Evolutionary conservation across 2,888 invertebrate species (phyloP), one percentile per base, ranked within the genome.

Genomic region (Dusona sp.): DNA sequence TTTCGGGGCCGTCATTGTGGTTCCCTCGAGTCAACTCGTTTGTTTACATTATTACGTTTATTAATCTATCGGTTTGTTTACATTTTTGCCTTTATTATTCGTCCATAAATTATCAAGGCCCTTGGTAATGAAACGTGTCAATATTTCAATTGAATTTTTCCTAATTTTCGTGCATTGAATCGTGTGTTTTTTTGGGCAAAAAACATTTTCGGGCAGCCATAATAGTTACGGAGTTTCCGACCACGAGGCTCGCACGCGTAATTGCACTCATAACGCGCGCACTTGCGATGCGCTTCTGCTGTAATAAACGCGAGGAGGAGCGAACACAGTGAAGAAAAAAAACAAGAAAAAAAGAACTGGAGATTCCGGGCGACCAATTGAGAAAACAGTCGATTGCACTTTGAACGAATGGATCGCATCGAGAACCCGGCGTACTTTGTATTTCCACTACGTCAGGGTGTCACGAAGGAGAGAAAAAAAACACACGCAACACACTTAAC

Each of bases 351-450:
- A 57, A 57, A 25, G 22, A 57, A 13, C 61, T 29, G 29, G 61
- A 48, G 48, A 29, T 13, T 61, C 29, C 29, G 16, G 16, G 16
- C 29, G 11, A 61, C 6, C 61, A 61, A 61, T 61, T 61, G 61
- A 29, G 68, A 79, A 79, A 74, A 22, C 29, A 61, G 22, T 42
- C 80, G 80, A 72, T 80, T 64, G 80, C 77, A 85, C 84, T 84
- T 84, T 84, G 84, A 64, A 64, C 84, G 70, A 38, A 64, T 29
- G 75, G 8, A 70, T 68, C 67, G 45, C 13, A 54, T 36, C 22
- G 51, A 65, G 38, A 48, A 33, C 45, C 29, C 77, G 61, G 25
- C 16, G 45, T 42, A 29, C 38, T 38, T 42, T 29, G 38, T 45
- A 45, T 68, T 25, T 70, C 36, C 38, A 45, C 16, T 61, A 29